These are phyloP conservation scores for Sprattus sprattus DNA, from an alignment of 2,113 vertebrate species.

Conservation along the genomic window DNA sequence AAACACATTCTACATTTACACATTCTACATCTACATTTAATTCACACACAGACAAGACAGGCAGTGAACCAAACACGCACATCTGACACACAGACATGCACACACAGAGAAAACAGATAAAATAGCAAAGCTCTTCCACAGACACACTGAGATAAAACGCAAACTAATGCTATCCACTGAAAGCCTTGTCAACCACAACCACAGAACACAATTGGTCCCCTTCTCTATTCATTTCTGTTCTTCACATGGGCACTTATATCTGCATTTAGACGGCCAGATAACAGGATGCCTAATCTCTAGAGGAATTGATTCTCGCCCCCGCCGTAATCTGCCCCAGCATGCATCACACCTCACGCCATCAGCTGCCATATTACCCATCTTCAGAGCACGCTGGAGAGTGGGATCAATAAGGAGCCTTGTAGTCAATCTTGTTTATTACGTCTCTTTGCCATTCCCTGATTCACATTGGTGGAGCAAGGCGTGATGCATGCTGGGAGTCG, in stretches of 20 bases:
- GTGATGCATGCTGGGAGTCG: conserved; percentile 54
- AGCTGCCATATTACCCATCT: conserved; percentile 61
- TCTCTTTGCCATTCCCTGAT: conserved; percentile 60
- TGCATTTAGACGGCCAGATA: background rate
- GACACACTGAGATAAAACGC: no score
- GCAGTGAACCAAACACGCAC: no score
- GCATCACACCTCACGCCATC: no score
- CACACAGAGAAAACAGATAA: no score
- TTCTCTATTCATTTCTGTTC: background rate
- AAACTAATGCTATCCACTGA: no score
- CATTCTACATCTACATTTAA: no score
- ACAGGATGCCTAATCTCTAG: conserved; percentile 46
- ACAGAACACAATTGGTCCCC: no score
- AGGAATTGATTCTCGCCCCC: conserved; percentile 54
- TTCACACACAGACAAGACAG: conserved; percentile 39
- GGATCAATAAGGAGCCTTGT: conserved; percentile 59
- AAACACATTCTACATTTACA: no score
- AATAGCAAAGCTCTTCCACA: no score
- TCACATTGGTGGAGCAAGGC: conserved; percentile 54
- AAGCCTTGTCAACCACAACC: no score
- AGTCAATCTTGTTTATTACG: conserved; percentile 69
- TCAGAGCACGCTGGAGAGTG: conserved; percentile 44
- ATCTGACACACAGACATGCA: no score
- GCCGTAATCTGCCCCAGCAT: conserved; percentile 53
- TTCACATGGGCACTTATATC: background rate